Evolutionary conservation across 2,113 vertebrate species (phyloP).

Genomic region (Mustela nigripes): DNA sequence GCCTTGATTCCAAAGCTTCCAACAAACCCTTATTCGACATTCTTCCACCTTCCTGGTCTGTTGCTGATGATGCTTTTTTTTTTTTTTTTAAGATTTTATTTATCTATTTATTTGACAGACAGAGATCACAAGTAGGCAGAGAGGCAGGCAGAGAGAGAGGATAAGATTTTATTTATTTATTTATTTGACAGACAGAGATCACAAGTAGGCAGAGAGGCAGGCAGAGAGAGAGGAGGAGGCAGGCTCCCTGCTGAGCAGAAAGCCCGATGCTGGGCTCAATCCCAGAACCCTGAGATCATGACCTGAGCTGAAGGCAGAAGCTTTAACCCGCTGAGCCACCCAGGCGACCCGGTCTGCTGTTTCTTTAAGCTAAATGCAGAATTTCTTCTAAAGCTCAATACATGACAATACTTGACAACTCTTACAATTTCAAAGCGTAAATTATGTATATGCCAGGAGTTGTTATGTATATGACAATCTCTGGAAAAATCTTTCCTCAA

Average conservation of each 20-base stretch:
- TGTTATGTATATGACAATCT: background rate
- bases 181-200: no score
- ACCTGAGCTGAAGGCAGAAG: no score
- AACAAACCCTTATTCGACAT: background rate
- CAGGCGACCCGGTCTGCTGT: background rate
- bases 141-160: no score
- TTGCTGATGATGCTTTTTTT: background rate
- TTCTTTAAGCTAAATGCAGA: background rate
- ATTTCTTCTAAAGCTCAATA: background rate
- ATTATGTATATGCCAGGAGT: background rate
- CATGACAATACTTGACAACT: background rate
- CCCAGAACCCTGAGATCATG: no score
- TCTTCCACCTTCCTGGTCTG: background rate
- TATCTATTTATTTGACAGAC: no score
- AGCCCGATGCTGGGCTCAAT: accelerated
- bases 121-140: no score
- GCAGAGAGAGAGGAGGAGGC: no score
- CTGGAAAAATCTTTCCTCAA: background rate
- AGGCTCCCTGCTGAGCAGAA: no score
- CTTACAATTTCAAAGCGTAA: background rate
- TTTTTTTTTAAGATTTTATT: no score
- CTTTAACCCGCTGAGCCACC: no score
- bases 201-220: no score
- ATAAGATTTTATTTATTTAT: no score
- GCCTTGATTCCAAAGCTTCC: background rate